Evolutionary conservation across 2,888 invertebrate species (phyloP).

Genomic region (Nephrotoma flavescens): DNA sequence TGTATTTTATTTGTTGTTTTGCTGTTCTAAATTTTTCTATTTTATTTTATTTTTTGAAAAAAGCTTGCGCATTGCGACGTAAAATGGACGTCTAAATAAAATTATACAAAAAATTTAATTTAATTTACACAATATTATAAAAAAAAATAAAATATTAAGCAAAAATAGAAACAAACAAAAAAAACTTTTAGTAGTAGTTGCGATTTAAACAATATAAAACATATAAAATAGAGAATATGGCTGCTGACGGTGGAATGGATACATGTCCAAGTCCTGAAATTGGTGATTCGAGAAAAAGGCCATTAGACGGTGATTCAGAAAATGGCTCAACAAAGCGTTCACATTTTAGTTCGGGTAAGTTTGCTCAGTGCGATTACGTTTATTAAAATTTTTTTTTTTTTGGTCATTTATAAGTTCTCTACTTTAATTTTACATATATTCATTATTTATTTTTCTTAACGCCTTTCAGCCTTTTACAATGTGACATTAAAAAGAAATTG

Average conservation of each 20-base stretch:
- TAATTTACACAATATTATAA: not conserved
- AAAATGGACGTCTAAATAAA: conserved; percentile 1
- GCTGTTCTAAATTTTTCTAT: conserved; percentile 1
- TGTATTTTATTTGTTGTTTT: not conserved
- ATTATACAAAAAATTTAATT: not conserved
- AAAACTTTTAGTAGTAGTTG: conserved; percentile 8
- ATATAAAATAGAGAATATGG: conserved; percentile 45
- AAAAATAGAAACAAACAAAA: conserved; percentile 4
- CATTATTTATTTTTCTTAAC: not conserved
- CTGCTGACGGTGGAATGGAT: conserved; percentile 87
- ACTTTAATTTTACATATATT: not conserved
- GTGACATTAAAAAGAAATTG: conserved; percentile 11
- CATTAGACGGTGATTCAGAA: conserved; percentile 73
- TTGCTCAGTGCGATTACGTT: not conserved
- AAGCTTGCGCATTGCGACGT: conserved; percentile 1
- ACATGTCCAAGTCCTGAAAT: conserved; percentile 88
- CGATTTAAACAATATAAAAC: conserved; percentile 4
- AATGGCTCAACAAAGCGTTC: conserved; percentile 81
- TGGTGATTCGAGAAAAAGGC: conserved; percentile 75
- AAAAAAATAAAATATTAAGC: conserved; percentile 1
- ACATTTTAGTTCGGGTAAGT: conserved; percentile 79
- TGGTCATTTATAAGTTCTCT: not conserved
- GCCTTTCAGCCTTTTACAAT: conserved; percentile 9
- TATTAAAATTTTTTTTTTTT: not conserved
- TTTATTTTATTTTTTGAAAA: not conserved